Evolutionary conservation across 2,113 vertebrate species (phyloP), one percentile per base, ranked within the genome.

Genomic region (Vidua chalybeata): DNA sequence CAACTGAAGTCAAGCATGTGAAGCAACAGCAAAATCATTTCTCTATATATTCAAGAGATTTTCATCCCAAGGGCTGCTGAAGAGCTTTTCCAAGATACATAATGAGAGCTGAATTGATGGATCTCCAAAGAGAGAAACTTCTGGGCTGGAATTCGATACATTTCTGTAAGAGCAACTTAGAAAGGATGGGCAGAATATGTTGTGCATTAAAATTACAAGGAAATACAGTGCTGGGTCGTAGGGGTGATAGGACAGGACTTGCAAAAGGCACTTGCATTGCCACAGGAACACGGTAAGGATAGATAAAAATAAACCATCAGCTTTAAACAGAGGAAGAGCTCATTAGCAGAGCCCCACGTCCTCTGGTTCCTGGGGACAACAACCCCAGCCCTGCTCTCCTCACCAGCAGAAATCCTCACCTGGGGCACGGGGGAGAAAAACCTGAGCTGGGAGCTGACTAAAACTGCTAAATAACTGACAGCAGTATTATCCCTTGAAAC

Each of bases 341-440:
- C 33, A 2, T 48, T 7, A 30, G 23, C 31, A 79, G 49, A 24
- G 52, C 12, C 4, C 4, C 26, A 11, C 0, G 2, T 22, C n/a
- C 78, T 19, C 35, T 3, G 0, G 8, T 27, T 23, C 2, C 30
- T 13, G 19, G 17, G 5, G 11, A 51, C 15, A 55, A 0, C 4
- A 2, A 19, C 6, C 10, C 9, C 51, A 56, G 23, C 18, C 28
- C 63, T 22, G 66, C 23, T 7, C 68, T 31, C 27, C 75, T 39
- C 30, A 45, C 13, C 69, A 12, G 8, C 16, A 8, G 8, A 27
- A 37, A 33, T 19, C 33, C 17, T 17, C 6, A 3, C 9, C 71
- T 28, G 66, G 37, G n/a, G 7, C 10, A 33, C 5, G 30, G 45
- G 10, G 4, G 1, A 75, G 31, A 8, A 5, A 35, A 80, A 18